Evolutionary conservation across 2,113 vertebrate genomes (phyloP), one percentile per base, ranked within the genome.

Genomic region (Himantopus leucocephalus): DNA sequence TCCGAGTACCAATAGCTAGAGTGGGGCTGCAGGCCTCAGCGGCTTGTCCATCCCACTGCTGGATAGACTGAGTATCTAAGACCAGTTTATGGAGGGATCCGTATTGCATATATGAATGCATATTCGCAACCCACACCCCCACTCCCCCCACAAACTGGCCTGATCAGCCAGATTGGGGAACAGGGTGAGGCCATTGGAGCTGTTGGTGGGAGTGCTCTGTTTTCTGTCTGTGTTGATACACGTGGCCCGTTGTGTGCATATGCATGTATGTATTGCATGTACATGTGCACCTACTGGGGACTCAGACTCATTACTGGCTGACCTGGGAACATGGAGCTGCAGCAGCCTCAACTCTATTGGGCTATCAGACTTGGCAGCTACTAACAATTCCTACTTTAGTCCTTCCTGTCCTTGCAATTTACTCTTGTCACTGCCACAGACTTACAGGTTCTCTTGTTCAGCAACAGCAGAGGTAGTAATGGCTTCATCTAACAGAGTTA

Each of bases 181-280:
- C 4, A 34, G 41, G 4, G 29, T 63, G 32, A 50, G 27, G 9
- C 18, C 13, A 29, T 6, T 68, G 19, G 20, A 68, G 27, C 6
- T 75, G 22, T 56, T 62, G 41, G 32, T 50, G 39, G 6, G 7
- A 78, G 21, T 56, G 15, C 5, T 78, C 24, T 29, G 12, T 66
- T 79, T 85, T 78, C 55, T 88, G 9, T 47, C 13, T 85, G 3
- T 52, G 34, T 26, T 62, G 12, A 8, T 79, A 16, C 14, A 32
- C 14, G 21, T 45, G 47, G 24, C 8, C 53, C 52, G 9, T 47
- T 45, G 23, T 50, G 27, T 81, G n/a, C 20, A 21, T 23, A 27
- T 8, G 12, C 10, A 6, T 35, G 6, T 29, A 10, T 3, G 4
- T 14, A 15, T 24, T 14, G 6, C 2, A 0, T 52, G 19, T 27